A percentile compares a stretch with the other conserved stretches of the same genome.
Evolutionary conservation across 2,113 vertebrate species (phyloP).

Genomic region (Oxygymnocypris stewartii): DNA sequence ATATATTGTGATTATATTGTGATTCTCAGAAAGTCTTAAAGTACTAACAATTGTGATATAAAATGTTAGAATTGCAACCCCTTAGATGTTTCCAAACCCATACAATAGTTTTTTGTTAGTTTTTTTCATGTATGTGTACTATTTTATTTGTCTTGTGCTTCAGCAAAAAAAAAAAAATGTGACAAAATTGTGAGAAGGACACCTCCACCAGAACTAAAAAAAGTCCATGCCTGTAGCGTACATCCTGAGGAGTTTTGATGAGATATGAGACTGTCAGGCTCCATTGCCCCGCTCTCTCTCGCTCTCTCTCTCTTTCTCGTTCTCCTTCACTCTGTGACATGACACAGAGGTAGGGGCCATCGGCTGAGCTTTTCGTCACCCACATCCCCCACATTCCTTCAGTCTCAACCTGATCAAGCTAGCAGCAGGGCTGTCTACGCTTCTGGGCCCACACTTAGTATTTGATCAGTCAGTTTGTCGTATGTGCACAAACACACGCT

Average conservation of each 20-base stretch:
- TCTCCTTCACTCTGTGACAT: conserved; percentile 35
- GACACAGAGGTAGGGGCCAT: conserved; percentile 32
- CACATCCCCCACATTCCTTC: conserved; percentile 39
- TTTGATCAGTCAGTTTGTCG: conserved; percentile 28
- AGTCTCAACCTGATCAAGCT: not conserved
- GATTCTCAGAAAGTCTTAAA: no score
- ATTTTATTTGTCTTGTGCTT: not conserved
- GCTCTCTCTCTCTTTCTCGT: conserved; percentile 21
- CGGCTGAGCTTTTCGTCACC: conserved; percentile 40
- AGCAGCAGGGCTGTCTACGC: not conserved
- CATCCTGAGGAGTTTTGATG: conserved; percentile 41
- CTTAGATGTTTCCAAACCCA: not conserved
- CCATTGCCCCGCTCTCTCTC: not conserved
- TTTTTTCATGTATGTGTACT: not conserved
- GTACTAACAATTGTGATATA: not conserved
- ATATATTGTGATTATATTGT: no score
- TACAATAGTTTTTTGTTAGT: not conserved
- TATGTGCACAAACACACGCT: conserved; percentile 37
- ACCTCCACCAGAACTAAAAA: not conserved
- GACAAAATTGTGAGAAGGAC: not conserved
- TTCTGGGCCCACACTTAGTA: conserved; percentile 21
- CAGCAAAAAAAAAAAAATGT: not conserved
- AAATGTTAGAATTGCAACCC: not conserved
- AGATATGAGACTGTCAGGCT: conserved; percentile 50
- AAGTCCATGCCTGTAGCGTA: conserved; percentile 2